These are phyloP conservation scores for Schrankia costaestrigalis DNA, from an alignment of 2,888 invertebrate species.

Conservation along the genomic window DNA sequence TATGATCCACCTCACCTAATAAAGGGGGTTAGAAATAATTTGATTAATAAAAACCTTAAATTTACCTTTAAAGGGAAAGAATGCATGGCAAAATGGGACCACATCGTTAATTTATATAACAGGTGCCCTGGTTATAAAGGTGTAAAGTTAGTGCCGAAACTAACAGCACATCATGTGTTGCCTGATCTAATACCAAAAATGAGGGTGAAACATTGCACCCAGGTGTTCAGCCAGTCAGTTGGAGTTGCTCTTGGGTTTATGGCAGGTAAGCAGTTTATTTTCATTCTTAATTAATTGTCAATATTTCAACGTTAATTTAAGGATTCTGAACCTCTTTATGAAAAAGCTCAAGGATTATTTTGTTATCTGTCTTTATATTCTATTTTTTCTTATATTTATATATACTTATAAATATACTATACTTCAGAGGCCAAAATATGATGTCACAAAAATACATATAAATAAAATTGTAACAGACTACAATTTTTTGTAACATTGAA, in stretches of 20 bases:
- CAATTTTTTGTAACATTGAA: too few species aligned
- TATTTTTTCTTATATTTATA: too few species aligned
- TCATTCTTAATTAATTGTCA: neutral
- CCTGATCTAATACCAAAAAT: neutral
- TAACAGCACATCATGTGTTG: constrained; percentile 5
- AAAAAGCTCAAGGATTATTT: too few species aligned
- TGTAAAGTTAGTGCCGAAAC: neutral
- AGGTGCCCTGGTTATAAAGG: constrained; percentile 3
- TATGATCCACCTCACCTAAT: constrained; percentile 13
- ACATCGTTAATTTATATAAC: neutral
- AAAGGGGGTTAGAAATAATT: constrained; percentile 10
- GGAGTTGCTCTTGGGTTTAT: constrained; percentile 5
- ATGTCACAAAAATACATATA: too few species aligned
- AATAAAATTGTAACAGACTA: too few species aligned
- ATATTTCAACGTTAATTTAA: too few species aligned
- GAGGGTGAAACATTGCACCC: constrained; percentile 6
- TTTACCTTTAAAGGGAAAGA: constrained; percentile 1
- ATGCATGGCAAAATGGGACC: constrained; percentile 6
- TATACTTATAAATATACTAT: too few species aligned
- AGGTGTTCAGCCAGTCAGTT: constrained; percentile 10
- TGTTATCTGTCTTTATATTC: too few species aligned
- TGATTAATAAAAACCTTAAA: constrained; percentile 1
- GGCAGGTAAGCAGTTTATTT: constrained; percentile 1
- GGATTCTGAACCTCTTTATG: too few species aligned
- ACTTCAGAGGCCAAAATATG: too few species aligned